phyloP scores from a whole-genome alignment of 2,113 vertebrate species.

The Catharus fuscescens region DNA sequence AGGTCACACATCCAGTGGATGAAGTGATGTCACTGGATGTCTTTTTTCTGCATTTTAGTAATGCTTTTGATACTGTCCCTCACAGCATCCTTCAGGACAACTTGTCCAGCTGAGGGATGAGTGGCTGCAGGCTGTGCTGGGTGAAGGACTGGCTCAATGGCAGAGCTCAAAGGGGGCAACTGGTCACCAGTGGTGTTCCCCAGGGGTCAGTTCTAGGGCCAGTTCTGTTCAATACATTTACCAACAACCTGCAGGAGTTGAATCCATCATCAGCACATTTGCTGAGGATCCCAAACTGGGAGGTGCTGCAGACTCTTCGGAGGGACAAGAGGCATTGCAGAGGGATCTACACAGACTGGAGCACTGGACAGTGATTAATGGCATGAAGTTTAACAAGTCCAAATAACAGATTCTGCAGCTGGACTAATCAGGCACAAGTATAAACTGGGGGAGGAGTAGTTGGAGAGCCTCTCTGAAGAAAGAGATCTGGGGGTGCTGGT shows the following conservation, averaged over 20 bases:
- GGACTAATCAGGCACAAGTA: neutral
- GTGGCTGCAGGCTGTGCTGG: accelerated
- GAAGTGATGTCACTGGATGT: accelerated
- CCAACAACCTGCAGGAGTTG: neutral
- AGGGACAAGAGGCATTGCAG: neutral
- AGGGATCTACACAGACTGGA: neutral
- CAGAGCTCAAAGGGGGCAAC: neutral
- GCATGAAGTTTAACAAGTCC: neutral
- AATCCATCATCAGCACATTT: neutral
- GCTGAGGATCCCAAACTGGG: neutral
- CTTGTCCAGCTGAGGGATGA: neutral
- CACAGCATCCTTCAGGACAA: neutral
- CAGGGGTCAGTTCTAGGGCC: too few species aligned
- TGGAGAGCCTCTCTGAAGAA: neutral
- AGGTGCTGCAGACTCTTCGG: neutral
- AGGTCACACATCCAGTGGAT: neutral
- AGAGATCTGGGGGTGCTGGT: neutral
- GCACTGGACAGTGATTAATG: neutral
- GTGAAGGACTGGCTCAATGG: neutral
- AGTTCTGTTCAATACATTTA: too few species aligned
- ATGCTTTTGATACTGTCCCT: neutral
- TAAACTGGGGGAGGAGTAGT: neutral
- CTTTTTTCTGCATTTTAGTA: neutral
- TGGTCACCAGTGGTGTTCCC: too few species aligned
- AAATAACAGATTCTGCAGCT: neutral